phyloP scores from a whole-genome alignment of 2,888 invertebrate species.

The Brachyopa scutellaris region DNA sequence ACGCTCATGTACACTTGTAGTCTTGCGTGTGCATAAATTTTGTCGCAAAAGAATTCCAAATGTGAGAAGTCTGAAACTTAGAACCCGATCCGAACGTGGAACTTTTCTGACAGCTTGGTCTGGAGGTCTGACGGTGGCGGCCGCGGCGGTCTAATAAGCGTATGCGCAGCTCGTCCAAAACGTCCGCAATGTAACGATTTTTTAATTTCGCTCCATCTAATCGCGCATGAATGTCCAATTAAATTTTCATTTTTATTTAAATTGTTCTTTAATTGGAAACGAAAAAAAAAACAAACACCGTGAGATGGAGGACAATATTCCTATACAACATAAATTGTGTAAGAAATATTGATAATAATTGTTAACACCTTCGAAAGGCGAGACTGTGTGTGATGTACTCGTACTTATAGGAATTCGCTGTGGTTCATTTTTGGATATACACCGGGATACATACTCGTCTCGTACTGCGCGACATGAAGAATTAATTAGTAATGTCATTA shows the following conservation, averaged over 20 bases:
- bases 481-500: slow-evolving; percentile 59
- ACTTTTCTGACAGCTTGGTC: slow-evolving; percentile 57
- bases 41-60: slow-evolving; percentile 64
- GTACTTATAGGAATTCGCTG: slow-evolving; percentile 36
- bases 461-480: slow-evolving; percentile 1
- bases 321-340: too few relatives aligned
- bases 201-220: slow-evolving; percentile 73
- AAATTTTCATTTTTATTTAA: slow-evolving; percentile 70
- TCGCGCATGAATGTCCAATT: slow-evolving; percentile 72
- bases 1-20: slow-evolving; percentile 13
- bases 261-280: slow-evolving; percentile 70
- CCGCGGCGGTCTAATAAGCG: slow-evolving; percentile 67
- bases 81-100: slow-evolving; percentile 31
- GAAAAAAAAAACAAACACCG: neutral
- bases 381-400: neutral
- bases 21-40: slow-evolving; percentile 33
- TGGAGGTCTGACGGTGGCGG: neutral
- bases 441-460: neutral
- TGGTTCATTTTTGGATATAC: slow-evolving; percentile 18
- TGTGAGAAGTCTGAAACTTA: slow-evolving; percentile 42
- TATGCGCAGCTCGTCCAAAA: slow-evolving; percentile 71
- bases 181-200: slow-evolving; percentile 72
- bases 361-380: slow-evolving; percentile 20
- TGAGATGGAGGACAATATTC: neutral
- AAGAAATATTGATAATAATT: slow-evolving; percentile 48